Base-by-base conservation (phyloP, 2,888 invertebrate genomes). In the Eupeodes luniger region DNA sequence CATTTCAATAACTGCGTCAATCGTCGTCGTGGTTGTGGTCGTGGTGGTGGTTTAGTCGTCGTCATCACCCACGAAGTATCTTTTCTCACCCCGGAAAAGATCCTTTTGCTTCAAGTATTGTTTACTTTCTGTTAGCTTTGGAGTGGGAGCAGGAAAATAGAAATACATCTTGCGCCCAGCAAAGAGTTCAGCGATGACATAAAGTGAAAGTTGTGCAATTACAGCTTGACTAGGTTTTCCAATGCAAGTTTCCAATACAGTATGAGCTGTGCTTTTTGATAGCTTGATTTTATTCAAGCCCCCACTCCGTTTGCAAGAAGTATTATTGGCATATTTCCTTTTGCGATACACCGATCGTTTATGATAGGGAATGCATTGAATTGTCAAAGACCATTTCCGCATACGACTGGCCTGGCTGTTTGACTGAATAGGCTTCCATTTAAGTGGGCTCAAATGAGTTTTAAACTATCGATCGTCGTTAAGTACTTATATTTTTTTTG, bases 121-220 rank as follows among this genome's bases (percentile, higher is more conserved):
- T 55, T 51, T 9, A 27, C 64, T 64, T 64, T 62, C 61, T 64
- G 67, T 53, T 19, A 55, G 16, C 67, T 40, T 0, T 14, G 14
- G 44, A 64, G 76, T 80, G 49, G 80, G 55, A 81, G 59, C 34
- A 76, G 87, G 84, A 87, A 80, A 66, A 79, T 57, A 69, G 75
- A 84, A 80, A 79, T 47, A 61, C 10, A 72, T 62, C 76, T 80
- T 83, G 76, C 80, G 79, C 79, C 87, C 84, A 76, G 61, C 76
- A 77, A 80, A 84, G 79, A 86, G 86, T 83, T 86, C 76, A 83
- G 79, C 72, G 81, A 81, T 85, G 88, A 81, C 88, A 81, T 74
- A 78, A 85, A 88, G 88, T 85, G 88, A 88, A 88, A 88, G 88
- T 88, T 88, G 85, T 85, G 70, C 88, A 88, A 81, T 85, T 85